These are phyloP conservation scores for Pseudomyrmex gracilis DNA, from an alignment of 1,140 invertebrate species.

Conservation along the genomic window DNA sequence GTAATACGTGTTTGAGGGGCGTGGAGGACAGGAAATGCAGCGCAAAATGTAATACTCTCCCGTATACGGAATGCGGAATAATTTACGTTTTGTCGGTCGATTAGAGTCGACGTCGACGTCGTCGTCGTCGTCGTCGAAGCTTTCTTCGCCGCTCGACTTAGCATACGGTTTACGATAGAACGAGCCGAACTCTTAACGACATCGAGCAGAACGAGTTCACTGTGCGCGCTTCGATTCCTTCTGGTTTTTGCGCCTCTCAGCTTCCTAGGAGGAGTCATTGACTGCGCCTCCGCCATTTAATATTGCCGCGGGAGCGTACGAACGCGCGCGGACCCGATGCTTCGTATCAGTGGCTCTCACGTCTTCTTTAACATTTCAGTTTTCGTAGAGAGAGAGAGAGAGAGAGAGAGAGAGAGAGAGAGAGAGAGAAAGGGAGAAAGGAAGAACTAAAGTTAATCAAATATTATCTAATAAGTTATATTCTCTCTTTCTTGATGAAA, in stretches of 20 bases:
- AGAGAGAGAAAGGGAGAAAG: too few species aligned
- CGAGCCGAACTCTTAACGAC: conserved; percentile 37
- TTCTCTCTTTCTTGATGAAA: neutral
- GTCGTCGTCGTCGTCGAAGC: neutral
- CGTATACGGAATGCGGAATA: conserved; percentile 18
- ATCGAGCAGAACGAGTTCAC: conserved; percentile 18
- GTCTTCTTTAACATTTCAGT: neutral
- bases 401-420: too few species aligned
- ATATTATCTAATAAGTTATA: neutral
- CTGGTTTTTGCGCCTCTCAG: conserved; percentile 49
- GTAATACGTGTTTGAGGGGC: neutral
- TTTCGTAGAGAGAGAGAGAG: neutral
- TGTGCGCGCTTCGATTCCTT: conserved; percentile 57
- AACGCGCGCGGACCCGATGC: conserved; percentile 14
- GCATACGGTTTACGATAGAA: conserved; percentile 29
- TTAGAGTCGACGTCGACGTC: conserved; percentile 1
- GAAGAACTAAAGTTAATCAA: neutral
- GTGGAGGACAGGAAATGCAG: neutral
- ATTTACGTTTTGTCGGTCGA: conserved; percentile 36
- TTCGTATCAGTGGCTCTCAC: conserved; percentile 50
- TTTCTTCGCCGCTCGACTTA: conserved; percentile 31
- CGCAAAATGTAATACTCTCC: conserved; percentile 18
- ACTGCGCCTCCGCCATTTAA: conserved; percentile 60
- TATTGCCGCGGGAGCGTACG: conserved; percentile 56
- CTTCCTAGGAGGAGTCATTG: conserved; percentile 62